These are phyloP conservation scores for Nasonia oneida DNA, from an alignment of 2,888 invertebrate genomes.

Conservation along the genomic window DNA sequence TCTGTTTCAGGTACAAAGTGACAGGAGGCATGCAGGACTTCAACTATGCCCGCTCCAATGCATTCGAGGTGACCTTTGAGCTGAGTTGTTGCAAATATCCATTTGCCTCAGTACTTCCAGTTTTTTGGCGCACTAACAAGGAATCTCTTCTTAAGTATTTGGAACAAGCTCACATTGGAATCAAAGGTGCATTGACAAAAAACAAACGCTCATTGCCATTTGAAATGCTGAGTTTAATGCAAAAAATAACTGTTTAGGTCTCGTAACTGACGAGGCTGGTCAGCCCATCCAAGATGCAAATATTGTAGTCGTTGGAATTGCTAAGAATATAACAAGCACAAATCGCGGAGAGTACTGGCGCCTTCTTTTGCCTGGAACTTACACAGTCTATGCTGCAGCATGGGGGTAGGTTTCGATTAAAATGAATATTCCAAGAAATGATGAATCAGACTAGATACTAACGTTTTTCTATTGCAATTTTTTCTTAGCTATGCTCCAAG, in stretches of 20 bases:
- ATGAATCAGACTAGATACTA: not conserved
- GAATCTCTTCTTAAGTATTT: slow-evolving; percentile 91
- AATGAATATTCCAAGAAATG: not conserved
- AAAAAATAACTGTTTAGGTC: slow-evolving; percentile 79
- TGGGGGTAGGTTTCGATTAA: slow-evolving; percentile 83
- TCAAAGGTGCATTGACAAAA: slow-evolving; percentile 79
- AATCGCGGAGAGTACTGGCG: slow-evolving; percentile 96
- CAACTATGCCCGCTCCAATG: slow-evolving; percentile 96
- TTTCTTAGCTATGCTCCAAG: slow-evolving; percentile 81
- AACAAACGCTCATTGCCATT: slow-evolving; percentile 49
- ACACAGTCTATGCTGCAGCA: slow-evolving; percentile 87
- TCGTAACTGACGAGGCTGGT: slow-evolving; percentile 83
- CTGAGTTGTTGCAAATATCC: slow-evolving; percentile 98
- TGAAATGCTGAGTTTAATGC: not conserved
- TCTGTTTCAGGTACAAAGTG: slow-evolving; percentile 74
- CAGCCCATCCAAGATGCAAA: slow-evolving; percentile 87
- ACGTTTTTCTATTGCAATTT: slow-evolving; percentile 33
- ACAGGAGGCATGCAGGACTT: slow-evolving; percentile 99
- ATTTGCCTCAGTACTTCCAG: slow-evolving; percentile 83
- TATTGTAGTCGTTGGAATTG: slow-evolving; percentile 88
- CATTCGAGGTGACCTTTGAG: slow-evolving; percentile 98
- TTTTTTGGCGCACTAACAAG: slow-evolving; percentile 93
- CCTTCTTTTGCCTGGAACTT: slow-evolving; percentile 92
- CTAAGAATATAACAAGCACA: slow-evolving; percentile 90
- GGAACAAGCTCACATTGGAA: slow-evolving; percentile 89